Percentiles rank a stretch among this genome's conserved stretches.
phyloP scores from a whole-genome alignment of 2,113 vertebrate genomes.

The Furnarius figulus region DNA sequence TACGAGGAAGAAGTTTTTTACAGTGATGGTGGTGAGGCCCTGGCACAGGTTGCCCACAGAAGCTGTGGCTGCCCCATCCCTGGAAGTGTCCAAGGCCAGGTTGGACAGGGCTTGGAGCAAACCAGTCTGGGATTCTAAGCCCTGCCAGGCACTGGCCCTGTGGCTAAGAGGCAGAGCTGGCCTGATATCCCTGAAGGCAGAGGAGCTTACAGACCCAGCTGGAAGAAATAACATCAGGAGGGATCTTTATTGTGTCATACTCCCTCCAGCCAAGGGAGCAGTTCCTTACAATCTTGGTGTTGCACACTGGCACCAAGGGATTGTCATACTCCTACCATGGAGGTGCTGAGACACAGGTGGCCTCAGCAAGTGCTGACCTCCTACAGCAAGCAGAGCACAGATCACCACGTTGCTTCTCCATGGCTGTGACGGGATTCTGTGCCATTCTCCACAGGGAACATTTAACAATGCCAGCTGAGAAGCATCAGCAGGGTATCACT shows the following conservation, averaged over 20 bases:
- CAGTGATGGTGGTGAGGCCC: neutral
- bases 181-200: neutral
- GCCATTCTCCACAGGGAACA: neutral
- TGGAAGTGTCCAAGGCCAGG: neutral
- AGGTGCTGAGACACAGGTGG: neutral
- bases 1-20: neutral
- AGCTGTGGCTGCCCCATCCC: neutral
- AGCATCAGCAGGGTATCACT: neutral
- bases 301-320: neutral
- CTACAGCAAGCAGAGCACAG: neutral
- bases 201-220: neutral
- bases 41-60: too few relatives aligned
- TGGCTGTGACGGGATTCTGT: neutral
- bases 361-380: neutral
- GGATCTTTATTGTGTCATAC: accelerated
- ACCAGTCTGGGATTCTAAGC: neutral
- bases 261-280: neutral
- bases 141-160: neutral
- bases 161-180: neutral
- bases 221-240: neutral
- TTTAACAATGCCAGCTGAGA: neutral
- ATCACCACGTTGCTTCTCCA: neutral
- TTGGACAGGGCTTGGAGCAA: neutral
- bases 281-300: neutral
- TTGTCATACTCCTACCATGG: neutral